Conservation (phyloP, 2,888 invertebrate genomes). For the Drosophila meridiana region DNA sequence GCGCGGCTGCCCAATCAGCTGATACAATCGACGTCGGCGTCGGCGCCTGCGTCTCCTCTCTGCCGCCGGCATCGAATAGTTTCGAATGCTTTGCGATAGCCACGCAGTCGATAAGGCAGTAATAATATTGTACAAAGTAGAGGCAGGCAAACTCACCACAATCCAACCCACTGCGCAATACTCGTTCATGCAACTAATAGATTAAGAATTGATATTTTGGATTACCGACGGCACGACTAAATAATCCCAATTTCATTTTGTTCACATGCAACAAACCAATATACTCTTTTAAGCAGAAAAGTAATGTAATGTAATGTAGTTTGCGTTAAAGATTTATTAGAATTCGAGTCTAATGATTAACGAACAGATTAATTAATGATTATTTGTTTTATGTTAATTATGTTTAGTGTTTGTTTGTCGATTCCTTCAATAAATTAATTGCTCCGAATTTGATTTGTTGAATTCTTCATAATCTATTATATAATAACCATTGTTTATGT, state of each 20-base stretch:
- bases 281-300: neutral
- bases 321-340: constrained; percentile 34
- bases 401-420: constrained; percentile 50
- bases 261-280: neutral
- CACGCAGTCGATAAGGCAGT: constrained; percentile 53
- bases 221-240: neutral
- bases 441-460: constrained; percentile 56
- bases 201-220: neutral
- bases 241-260: too few species aligned
- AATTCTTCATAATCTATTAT: neutral
- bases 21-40: constrained; percentile 54
- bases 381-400: constrained; percentile 69
- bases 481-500: neutral
- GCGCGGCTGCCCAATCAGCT: constrained; percentile 59
- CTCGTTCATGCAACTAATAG: neutral
- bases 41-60: neutral
- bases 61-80: constrained; percentile 36
- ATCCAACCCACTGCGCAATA: constrained; percentile 7
- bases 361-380: constrained; percentile 51
- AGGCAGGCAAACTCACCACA: neutral
- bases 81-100: constrained; percentile 35
- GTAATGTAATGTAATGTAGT: neutral
- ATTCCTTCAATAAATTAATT: constrained; percentile 47
- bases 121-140: constrained; percentile 43
- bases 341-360: constrained; percentile 55